Percentiles rank a stretch among this genome's conserved stretches.
These are phyloP conservation scores for Mallotus villosus DNA, from an alignment of 2,797 vertebrate genomes.

Conservation along the genomic window DNA sequence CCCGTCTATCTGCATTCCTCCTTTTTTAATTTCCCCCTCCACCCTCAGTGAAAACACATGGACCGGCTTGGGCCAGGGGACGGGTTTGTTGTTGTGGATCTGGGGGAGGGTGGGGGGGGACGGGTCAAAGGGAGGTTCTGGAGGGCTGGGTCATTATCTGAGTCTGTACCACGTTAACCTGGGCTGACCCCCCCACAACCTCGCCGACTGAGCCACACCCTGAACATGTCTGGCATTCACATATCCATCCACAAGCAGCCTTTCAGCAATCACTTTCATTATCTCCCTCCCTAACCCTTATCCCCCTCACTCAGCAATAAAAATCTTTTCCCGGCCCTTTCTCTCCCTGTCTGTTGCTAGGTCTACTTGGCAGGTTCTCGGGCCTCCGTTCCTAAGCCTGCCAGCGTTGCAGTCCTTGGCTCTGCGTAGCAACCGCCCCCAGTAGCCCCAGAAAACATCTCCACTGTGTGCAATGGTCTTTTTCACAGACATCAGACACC, in stretches of 20 bases:
- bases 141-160: neutral
- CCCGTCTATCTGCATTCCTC: constrained; percentile 43
- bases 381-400: neutral
- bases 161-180: neutral
- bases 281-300: neutral
- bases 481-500: neutral
- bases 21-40: constrained; percentile 20
- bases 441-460: neutral
- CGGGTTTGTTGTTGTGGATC: constrained; percentile 47
- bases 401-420: neutral
- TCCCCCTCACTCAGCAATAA: neutral
- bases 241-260: neutral
- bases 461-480: neutral
- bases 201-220: constrained; percentile 1
- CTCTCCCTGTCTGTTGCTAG: neutral
- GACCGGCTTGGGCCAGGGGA: neutral
- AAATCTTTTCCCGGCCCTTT: neutral
- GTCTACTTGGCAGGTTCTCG: neutral
- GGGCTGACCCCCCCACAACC: neutral
- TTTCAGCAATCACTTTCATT: neutral
- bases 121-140: neutral
- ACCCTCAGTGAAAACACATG: constrained; percentile 48
- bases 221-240: constrained; percentile 5
- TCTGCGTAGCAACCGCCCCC: neutral
- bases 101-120: constrained; percentile 4